phyloP scores from a whole-genome alignment of 1,140 invertebrate genomes.

The Dendrolimus kikuchii region DNA sequence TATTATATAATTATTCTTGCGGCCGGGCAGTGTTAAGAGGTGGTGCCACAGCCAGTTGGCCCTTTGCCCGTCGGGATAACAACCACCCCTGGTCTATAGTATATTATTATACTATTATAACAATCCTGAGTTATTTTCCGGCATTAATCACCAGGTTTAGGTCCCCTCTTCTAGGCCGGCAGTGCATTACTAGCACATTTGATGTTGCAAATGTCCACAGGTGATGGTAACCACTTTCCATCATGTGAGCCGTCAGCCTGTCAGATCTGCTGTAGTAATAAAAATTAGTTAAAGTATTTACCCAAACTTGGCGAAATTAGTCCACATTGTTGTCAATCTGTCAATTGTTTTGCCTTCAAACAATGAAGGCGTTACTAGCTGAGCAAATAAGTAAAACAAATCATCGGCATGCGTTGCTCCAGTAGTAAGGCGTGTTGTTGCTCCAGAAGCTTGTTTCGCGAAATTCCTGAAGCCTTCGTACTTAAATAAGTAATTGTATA shows the following conservation, averaged over 20 bases:
- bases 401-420: conserved; percentile 60
- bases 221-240: neutral
- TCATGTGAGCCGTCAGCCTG: neutral
- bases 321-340: conserved; percentile 54
- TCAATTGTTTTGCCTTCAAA: conserved; percentile 43
- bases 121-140: too few species aligned
- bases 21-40: too few species aligned
- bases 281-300: conserved; percentile 16
- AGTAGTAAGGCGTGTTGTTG: conserved; percentile 12
- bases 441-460: conserved; percentile 45
- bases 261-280: neutral
- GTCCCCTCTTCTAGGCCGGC: too few species aligned
- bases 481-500: conserved; percentile 58
- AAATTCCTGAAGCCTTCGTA: conserved; percentile 52
- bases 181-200: too few species aligned
- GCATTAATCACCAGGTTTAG: too few species aligned
- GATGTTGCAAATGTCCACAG: too few species aligned
- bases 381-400: conserved; percentile 49
- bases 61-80: too few species aligned
- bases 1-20: too few species aligned
- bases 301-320: conserved; percentile 61
- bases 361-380: too few species aligned
- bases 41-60: too few species aligned
- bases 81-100: too few species aligned
- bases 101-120: too few species aligned